A percentile compares a stretch with the other conserved stretches of the same genome.
Evolutionary conservation across 2,113 vertebrate species (phyloP).

Genomic region (Capreolus pygargus): DNA sequence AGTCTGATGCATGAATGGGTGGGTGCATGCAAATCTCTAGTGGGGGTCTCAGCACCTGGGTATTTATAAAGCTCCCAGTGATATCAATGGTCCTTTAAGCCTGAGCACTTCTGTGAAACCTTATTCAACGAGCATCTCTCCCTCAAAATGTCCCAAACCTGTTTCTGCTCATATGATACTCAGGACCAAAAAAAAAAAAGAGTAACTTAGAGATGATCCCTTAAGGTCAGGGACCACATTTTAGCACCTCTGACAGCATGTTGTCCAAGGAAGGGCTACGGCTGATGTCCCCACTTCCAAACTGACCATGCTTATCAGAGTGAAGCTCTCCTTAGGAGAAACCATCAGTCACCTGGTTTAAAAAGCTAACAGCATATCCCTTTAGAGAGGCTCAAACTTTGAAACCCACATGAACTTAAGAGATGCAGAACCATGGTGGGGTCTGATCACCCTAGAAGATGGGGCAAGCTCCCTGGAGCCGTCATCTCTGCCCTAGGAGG

Average conservation of each 20-base stretch:
- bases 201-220: background rate
- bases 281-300: fast-evolving
- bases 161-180: background rate
- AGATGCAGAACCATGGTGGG: background rate
- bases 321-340: background rate
- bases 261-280: background rate
- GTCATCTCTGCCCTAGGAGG: conserved; percentile 44
- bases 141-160: background rate
- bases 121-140: background rate
- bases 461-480: conserved; percentile 31
- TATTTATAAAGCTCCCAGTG: background rate
- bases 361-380: background rate
- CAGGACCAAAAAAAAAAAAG: background rate
- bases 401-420: conserved; percentile 34
- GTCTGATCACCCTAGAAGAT: background rate
- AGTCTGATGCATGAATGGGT: fast-evolving
- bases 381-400: conserved; percentile 21
- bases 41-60: background rate
- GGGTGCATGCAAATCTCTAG: too few species aligned
- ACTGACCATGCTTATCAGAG: background rate
- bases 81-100: fast-evolving
- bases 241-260: background rate
- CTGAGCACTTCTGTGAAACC: background rate
- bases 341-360: background rate
- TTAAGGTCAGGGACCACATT: background rate